Evolutionary conservation across 2,797 vertebrate genomes (phyloP), one percentile per base, ranked within the genome.

Genomic region (Micromesistius poutassou): DNA sequence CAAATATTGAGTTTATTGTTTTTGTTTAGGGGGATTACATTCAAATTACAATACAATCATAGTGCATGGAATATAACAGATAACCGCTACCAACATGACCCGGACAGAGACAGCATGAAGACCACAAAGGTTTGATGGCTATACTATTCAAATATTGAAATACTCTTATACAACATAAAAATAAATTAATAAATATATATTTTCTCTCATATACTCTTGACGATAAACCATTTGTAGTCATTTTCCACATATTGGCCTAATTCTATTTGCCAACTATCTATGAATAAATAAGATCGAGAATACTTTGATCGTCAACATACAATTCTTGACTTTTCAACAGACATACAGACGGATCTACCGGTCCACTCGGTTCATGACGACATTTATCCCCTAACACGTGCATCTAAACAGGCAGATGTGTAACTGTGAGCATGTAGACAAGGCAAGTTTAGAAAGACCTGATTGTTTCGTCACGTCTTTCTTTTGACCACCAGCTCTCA

Each of bases 1-100:
- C 84, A 89, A 88, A 92, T 91, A 80, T 80, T 90, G 82, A 79
- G 80, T 93, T 92, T 92, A 92, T 71, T 68, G 62, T 93, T 92
- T 86, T 83, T 82, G 77, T 81, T 87, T 80, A 62, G 80, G 83
- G 50, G 80, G 83, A 42, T 91, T 85, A 91, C 93, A 93, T 91
- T 93, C 88, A 93, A 94, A 93, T 94, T 91, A 92, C 92, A 94
- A 90, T 92, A 93, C 91, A 94, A 93, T 94, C 92, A 94, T 93
- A 93, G 92, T 94, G 94, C 89, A 84, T 89, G 90, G 92, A 82
- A 90, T 88, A 93, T 88, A 92, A 71, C 90, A 16, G 19, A 75
- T 50, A 77, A 86, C 78, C 84, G 76, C 85, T 81, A 86, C 82
- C 30, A 82, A 85, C 38, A 73, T 79, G 71, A 82, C 80, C 79